Conservation (phyloP, 2,113 vertebrate species). For the Calyptomena viridis region DNA sequence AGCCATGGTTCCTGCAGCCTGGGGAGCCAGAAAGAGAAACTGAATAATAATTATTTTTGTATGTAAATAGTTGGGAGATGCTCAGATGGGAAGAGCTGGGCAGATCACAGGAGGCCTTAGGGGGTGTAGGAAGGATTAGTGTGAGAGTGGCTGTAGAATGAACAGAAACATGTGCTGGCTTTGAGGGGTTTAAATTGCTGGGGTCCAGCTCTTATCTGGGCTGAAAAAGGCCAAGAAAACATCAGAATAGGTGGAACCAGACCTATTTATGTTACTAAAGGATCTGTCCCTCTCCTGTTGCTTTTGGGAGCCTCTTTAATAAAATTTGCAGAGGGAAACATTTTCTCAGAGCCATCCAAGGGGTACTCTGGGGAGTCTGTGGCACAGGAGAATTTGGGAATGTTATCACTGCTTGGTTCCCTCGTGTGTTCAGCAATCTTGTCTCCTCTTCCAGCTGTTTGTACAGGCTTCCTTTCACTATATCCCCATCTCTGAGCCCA, state of each 20-base stretch:
- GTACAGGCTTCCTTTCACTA: neutral
- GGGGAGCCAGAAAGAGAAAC: neutral
- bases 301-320: neutral
- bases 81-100: neutral
- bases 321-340: neutral
- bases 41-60: neutral
- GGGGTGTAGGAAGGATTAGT: neutral
- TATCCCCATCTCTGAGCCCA: neutral
- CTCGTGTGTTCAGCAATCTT: neutral
- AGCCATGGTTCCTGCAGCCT: neutral
- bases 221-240: neutral
- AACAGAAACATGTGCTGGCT: rapidly evolving
- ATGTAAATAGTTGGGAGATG: neutral
- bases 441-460: neutral
- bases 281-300: neutral
- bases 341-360: neutral
- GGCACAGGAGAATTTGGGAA: neutral
- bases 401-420: neutral
- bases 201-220: neutral
- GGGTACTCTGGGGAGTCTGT: neutral
- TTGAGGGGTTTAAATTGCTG: neutral
- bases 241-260: neutral
- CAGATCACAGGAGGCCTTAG: neutral
- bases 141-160: neutral
- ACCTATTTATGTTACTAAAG: neutral